Percentiles rank a stretch among this genome's conserved stretches.
phyloP scores from a whole-genome alignment of 1,140 invertebrate species.

The Neotoxoptera formosana region DNA sequence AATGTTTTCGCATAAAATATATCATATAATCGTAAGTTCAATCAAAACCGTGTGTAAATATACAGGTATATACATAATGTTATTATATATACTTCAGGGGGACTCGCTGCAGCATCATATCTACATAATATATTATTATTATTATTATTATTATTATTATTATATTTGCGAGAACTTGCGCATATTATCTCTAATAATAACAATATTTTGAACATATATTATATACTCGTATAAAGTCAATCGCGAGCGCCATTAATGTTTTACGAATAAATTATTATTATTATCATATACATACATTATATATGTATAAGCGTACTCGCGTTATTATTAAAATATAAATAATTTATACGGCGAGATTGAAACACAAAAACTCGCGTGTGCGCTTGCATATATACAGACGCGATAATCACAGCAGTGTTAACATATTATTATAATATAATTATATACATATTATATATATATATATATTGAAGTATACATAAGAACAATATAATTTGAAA shows the following conservation, averaged over 20 bases:
- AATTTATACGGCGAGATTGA: neutral
- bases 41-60: conserved; percentile 19
- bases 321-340: conserved; percentile 1
- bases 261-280: neutral
- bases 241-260: neutral
- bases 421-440: too few relatives aligned
- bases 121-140: too few relatives aligned
- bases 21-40: neutral
- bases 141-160: too few relatives aligned
- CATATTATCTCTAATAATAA: conserved; percentile 2
- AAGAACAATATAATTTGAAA: too few relatives aligned
- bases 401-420: neutral
- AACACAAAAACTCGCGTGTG: neutral
- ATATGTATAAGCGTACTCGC: neutral
- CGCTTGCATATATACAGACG: neutral
- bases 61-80: too few relatives aligned
- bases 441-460: neutral
- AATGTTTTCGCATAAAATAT: conserved; percentile 3
- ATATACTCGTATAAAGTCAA: neutral
- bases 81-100: neutral
- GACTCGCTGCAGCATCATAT: neutral
- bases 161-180: neutral
- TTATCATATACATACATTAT: too few relatives aligned
- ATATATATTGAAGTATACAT: too few relatives aligned
- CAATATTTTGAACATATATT: neutral